phyloP scores from a whole-genome alignment of 2,113 vertebrate species.

The Fregata magnificens region DNA sequence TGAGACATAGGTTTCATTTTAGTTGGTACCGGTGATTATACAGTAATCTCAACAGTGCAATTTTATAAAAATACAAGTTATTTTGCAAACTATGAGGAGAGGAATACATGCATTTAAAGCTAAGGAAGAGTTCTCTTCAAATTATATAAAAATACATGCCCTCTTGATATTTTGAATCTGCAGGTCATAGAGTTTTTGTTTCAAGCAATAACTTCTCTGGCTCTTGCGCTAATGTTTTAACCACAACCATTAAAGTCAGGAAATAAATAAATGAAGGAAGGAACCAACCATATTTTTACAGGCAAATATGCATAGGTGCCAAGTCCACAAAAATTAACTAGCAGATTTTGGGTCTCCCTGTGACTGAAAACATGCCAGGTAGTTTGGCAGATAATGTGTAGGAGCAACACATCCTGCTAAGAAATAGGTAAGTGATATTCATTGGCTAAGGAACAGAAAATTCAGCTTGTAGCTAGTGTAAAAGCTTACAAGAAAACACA shows the following conservation, averaged over 20 bases:
- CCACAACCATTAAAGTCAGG: slow-evolving; percentile 34
- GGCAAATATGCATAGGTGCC: not conserved
- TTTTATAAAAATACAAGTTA: not conserved
- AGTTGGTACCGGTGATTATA: not conserved
- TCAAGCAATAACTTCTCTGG: slow-evolving; percentile 33
- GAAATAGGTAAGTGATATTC: not conserved
- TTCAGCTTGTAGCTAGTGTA: not conserved
- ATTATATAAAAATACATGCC: not conserved
- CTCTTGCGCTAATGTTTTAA: slow-evolving; percentile 16
- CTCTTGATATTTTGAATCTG: not conserved
- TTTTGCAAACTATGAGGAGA: not conserved
- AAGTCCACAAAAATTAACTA: slow-evolving; percentile 32
- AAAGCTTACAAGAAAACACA: not conserved
- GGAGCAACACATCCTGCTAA: not conserved
- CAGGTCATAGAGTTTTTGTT: not conserved
- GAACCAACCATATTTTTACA: slow-evolving; percentile 43
- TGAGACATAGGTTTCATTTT: not conserved
- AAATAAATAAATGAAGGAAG: slow-evolving; percentile 59
- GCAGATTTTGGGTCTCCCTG: not conserved
- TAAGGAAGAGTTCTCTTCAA: not conserved
- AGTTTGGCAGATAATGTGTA: not conserved
- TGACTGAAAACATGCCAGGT: not conserved
- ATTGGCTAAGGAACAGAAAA: not conserved
- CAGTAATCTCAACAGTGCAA: not conserved
- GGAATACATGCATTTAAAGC: not conserved